Percentiles rank a stretch among this genome's conserved stretches.
Conservation (phyloP, 2,797 vertebrate species). For the Characodon lateralis region DNA sequence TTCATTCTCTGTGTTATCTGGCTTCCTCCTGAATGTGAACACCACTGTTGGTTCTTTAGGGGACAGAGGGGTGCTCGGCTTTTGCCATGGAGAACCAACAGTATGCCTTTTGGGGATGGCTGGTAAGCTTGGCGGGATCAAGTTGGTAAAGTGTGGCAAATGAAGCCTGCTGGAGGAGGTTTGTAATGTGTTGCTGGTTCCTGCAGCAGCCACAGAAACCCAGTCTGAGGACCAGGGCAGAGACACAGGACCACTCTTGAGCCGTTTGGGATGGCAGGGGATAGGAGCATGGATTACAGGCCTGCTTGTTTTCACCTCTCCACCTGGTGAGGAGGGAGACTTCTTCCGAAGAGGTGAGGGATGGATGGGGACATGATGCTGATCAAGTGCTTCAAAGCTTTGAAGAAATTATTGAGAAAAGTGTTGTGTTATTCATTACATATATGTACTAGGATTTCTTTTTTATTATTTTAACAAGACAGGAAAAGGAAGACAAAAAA, state of each 20-base stretch:
- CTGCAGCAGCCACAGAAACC: conserved; percentile 41
- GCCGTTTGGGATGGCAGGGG: conserved; percentile 75
- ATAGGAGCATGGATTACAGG: conserved; percentile 68
- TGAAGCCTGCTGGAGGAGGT: conserved; percentile 34
- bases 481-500: not conserved
- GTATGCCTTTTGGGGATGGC: conserved; percentile 23
- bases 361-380: conserved; percentile 12
- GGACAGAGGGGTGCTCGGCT: conserved; percentile 16
- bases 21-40: conserved; percentile 52
- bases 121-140: conserved; percentile 44
- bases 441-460: not conserved
- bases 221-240: conserved; percentile 75
- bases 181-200: conserved; percentile 31
- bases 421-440: not conserved
- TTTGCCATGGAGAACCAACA: conserved; percentile 44
- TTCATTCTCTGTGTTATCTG: conserved; percentile 42
- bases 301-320: conserved; percentile 53
- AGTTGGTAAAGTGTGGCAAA: conserved; percentile 51
- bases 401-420: conserved; percentile 15
- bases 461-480: not conserved
- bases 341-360: conserved; percentile 40
- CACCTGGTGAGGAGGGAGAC: conserved; percentile 28
- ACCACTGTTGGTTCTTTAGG: conserved; percentile 59
- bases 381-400: conserved; percentile 53
- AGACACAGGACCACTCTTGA: conserved; percentile 52